Base-by-base conservation (phyloP, 2,888 invertebrate genomes). In the Tetramorium bicarinatum region DNA sequence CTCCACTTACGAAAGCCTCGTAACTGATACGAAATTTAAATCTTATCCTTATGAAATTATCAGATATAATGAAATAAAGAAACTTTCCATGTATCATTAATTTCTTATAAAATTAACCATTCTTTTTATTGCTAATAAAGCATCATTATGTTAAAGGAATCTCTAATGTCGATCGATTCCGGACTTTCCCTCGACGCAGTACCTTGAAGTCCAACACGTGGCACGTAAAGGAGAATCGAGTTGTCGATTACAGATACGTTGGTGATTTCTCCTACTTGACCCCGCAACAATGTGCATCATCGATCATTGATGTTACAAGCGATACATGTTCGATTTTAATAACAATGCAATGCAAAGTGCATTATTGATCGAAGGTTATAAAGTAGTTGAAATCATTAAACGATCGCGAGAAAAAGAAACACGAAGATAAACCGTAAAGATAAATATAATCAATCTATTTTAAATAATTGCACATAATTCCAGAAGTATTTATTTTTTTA, bases 211-310 rank as follows among this genome's bases (percentile, higher is more conserved):
- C 21, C 64, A 52, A 44, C 49, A 47, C 41, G 66, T 52, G 38
- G 25, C 41, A 64, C 18, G 8, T 76, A 76, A 66, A 54, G n/a
- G 41, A 76, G 41, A 76, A 41, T 38, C 52, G 41, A 64, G 64
- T 41, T 41, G 52, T 76, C 76, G 76, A 54, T 76, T 41, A 52
- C 64, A 76, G 76, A 66, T 64, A 76, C 18, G 52, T 52, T 25
- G 25, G 13, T 52, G 52, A 38, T 76, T 66, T 38, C 44, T 44
- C 29, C 13, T 21, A 2, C 29, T 13, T 61, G 8, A 38, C 52
- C 7, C 25, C n/a, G 52, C 66, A 66, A 76, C 66, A 76, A 66
- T 66, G 52, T 76, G n/a, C 52, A 52, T 21, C 47, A 76, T 64
- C 38, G 52, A 76, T 77, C 66, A 25, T 38, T n/a, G 66, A 77